Conservation (phyloP, 1,140 invertebrate genomes). For the Drosophila willistoni region DNA sequence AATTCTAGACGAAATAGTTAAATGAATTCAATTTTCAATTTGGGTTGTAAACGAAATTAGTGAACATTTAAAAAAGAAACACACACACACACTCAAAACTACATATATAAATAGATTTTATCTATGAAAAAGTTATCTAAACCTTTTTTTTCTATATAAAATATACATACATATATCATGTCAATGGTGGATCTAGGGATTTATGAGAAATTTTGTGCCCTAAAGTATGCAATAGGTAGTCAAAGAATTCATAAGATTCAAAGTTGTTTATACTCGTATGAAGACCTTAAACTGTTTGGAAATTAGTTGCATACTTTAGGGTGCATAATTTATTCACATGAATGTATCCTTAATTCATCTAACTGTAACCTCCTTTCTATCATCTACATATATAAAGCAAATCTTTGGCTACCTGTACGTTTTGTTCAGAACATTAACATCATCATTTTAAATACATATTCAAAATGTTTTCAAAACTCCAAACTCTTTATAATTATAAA, state of each 20-base stretch:
- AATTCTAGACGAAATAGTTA: slow-evolving; percentile 23
- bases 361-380: not conserved
- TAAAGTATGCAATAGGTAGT: too few relatives aligned
- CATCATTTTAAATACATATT: slow-evolving; percentile 59
- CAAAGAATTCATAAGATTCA: too few relatives aligned
- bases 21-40: slow-evolving; percentile 44
- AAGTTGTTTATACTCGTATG: too few relatives aligned
- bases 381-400: slow-evolving; percentile 23
- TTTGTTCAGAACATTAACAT: slow-evolving; percentile 54
- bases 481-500: slow-evolving; percentile 50
- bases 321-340: too few relatives aligned
- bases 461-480: slow-evolving; percentile 16
- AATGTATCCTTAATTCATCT: too few relatives aligned
- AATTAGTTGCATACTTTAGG: too few relatives aligned
- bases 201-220: too few relatives aligned
- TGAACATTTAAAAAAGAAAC: slow-evolving; percentile 40
- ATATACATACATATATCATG: not conserved
- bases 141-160: slow-evolving; percentile 45
- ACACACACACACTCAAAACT: not conserved
- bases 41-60: slow-evolving; percentile 57
- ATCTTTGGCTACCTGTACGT: slow-evolving; percentile 61
- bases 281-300: too few relatives aligned
- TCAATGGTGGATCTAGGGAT: too few relatives aligned
- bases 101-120: slow-evolving; percentile 22
- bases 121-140: not conserved